Percentiles rank a stretch among this genome's conserved stretches.
Evolutionary conservation across 37 sponge, comb jelly and placozoan species (phyloP).

Genomic region (Theonella swinhoei): DNA sequence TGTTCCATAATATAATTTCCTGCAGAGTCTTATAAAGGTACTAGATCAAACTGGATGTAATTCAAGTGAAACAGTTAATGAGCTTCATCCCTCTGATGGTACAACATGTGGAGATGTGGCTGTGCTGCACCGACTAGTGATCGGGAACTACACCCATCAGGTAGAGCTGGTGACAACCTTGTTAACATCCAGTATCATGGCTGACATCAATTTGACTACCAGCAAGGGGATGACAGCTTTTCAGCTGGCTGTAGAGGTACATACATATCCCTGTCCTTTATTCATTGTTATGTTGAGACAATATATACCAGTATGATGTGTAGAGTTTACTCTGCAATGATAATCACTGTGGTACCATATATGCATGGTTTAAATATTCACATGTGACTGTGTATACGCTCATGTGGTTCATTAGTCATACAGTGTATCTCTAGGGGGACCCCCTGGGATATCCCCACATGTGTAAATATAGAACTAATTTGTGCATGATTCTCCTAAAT

Average conservation of each 20-base stretch:
- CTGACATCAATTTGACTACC: not conserved
- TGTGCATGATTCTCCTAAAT: too few species aligned
- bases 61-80: too few species aligned
- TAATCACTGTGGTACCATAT: too few species aligned
- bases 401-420: too few species aligned
- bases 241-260: not conserved
- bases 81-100: not conserved
- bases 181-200: not conserved
- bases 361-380: too few species aligned
- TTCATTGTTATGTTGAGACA: too few species aligned
- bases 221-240: not conserved
- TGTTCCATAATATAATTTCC: too few species aligned
- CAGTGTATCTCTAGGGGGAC: not conserved
- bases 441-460: not conserved
- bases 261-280: not conserved
- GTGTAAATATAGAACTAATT: too few species aligned
- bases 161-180: not conserved
- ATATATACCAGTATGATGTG: not conserved
- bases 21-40: too few species aligned
- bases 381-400: slow-evolving; percentile 3
- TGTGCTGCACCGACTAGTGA: not conserved
- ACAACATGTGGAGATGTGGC: not conserved
- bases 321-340: slow-evolving; percentile 8
- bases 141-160: not conserved
- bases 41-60: too few species aligned